These are phyloP conservation scores for Actinia equina DNA, from an alignment of 64 coral and sea anemone genomes.

Conservation along the genomic window DNA sequence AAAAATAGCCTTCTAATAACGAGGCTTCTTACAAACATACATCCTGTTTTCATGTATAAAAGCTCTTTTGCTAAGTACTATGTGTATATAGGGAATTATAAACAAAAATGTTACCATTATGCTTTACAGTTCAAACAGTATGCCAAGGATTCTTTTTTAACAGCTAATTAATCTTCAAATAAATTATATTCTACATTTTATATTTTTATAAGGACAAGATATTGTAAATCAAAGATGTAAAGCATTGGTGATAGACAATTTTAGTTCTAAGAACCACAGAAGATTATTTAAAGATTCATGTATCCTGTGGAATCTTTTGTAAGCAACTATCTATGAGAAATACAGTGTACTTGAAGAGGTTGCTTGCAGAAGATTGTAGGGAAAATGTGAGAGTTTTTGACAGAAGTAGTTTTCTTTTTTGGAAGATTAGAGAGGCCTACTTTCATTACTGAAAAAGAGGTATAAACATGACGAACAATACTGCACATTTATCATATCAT, in stretches of 20 bases:
- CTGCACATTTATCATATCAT: too few relatives aligned
- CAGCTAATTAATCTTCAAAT: too few relatives aligned
- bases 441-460: too few relatives aligned
- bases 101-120: not conserved
- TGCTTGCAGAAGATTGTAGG: not conserved
- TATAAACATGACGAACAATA: too few relatives aligned
- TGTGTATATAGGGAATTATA: not conserved
- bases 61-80: not conserved
- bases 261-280: not conserved
- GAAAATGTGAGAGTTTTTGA: too few relatives aligned
- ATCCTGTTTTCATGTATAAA: constrained; percentile 4
- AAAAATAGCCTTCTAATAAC: constrained; percentile 1
- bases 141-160: not conserved
- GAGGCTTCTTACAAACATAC: not conserved
- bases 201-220: too few relatives aligned
- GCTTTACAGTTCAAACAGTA: too few relatives aligned
- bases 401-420: too few relatives aligned
- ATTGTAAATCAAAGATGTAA: too few relatives aligned
- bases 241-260: not conserved
- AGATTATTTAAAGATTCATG: not conserved
- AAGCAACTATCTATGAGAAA: not conserved
- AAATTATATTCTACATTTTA: too few relatives aligned
- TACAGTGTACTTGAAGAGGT: not conserved
- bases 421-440: too few relatives aligned
- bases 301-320: not conserved